phyloP scores from a whole-genome alignment of 2,888 invertebrate genomes.

The Hyalella azteca region DNA sequence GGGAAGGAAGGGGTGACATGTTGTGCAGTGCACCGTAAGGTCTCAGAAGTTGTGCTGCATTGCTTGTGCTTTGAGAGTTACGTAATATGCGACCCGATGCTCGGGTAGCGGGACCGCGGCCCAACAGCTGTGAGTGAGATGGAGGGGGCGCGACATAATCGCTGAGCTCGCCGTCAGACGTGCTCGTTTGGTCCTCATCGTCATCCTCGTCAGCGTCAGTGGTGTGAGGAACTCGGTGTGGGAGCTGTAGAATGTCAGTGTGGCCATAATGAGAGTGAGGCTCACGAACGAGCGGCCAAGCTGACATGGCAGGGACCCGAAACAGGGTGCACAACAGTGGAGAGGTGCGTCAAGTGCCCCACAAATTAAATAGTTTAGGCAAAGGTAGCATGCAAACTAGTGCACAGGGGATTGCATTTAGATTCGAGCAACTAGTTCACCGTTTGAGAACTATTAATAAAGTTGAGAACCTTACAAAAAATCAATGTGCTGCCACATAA shows the following conservation, averaged over 20 bases:
- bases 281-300: no score
- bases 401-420: no score
- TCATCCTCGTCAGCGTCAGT: conserved; percentile 46
- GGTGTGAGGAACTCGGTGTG: conserved; percentile 38
- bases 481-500: no score
- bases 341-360: no score
- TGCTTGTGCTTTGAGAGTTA: conserved; percentile 51
- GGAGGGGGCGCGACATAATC: conserved; percentile 53
- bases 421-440: no score
- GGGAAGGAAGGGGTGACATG: conserved; percentile 49
- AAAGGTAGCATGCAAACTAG: no score
- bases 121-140: background rate
- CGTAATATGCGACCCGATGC: conserved; percentile 53
- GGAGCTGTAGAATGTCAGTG: conserved; percentile 14
- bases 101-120: conserved; percentile 40
- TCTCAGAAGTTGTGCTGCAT: conserved; percentile 44
- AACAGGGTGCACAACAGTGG: no score
- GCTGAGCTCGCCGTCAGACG: conserved; percentile 56
- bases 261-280: background rate
- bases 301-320: no score
- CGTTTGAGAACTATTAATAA: no score
- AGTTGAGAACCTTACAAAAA: no score
- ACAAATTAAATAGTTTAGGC: no score
- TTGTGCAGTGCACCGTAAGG: background rate
- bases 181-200: conserved; percentile 51